phyloP scores from a whole-genome alignment of 2,888 invertebrate species.

The Steinernema carpocapsae region DNA sequence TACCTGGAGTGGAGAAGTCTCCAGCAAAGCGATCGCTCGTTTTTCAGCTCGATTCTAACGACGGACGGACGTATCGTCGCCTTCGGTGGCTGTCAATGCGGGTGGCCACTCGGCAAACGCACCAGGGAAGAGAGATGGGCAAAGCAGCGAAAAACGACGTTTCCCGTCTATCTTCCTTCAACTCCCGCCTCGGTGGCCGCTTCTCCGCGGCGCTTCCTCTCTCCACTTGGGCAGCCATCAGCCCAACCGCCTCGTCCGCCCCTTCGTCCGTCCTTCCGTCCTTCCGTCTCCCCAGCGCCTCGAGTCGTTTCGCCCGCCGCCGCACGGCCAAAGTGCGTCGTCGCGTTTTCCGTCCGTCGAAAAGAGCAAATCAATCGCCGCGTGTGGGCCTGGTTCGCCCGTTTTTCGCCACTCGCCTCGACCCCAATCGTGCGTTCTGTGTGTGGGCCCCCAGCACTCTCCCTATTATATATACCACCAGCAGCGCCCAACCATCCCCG shows the following conservation, averaged over 20 bases:
- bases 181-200: background rate
- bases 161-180: slow-evolving; percentile 12
- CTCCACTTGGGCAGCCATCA: background rate
- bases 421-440: slow-evolving; percentile 34
- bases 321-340: slow-evolving; percentile 19
- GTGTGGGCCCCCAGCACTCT: slow-evolving; percentile 25
- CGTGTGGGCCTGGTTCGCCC: slow-evolving; percentile 28
- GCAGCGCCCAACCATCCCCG: background rate
- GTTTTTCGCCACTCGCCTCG: slow-evolving; percentile 31
- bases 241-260: too few relatives aligned
- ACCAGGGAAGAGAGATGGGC: slow-evolving; percentile 8
- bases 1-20: background rate
- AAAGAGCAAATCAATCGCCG: slow-evolving; percentile 35
- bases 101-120: slow-evolving; percentile 16
- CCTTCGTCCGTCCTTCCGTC: background rate
- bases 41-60: background rate
- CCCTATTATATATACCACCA: background rate
- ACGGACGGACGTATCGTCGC: too few relatives aligned
- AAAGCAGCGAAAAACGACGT: slow-evolving; percentile 18
- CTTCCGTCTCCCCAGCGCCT: background rate
- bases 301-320: slow-evolving; percentile 3
- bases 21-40: background rate
- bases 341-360: slow-evolving; percentile 28
- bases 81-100: slow-evolving; percentile 15
- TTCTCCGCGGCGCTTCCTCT: background rate